Percentiles rank a stretch among this genome's conserved stretches.
These are phyloP conservation scores for Peucedramus taeniatus DNA, from an alignment of 2,113 vertebrate species.

Conservation along the genomic window DNA sequence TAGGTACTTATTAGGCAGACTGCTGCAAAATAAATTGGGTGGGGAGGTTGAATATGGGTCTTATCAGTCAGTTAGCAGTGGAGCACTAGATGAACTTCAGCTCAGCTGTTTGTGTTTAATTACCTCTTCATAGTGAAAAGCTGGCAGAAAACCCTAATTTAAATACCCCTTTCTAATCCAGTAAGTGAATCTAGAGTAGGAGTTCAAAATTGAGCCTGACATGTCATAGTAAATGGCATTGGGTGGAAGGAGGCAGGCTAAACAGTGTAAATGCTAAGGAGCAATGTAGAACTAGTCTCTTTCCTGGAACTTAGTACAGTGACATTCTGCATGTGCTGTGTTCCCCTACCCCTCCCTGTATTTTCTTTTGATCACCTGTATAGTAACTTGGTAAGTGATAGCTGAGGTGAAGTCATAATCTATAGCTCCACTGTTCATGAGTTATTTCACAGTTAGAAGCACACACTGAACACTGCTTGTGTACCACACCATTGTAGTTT, in stretches of 20 bases:
- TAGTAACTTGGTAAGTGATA: neutral
- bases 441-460: neutral
- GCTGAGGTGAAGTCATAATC: neutral
- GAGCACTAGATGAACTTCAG: neutral
- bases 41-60: neutral
- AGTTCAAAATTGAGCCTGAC: neutral
- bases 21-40: neutral
- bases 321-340: neutral
- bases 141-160: neutral
- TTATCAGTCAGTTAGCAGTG: neutral
- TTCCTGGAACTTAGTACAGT: neutral
- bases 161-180: neutral
- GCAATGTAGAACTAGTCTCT: neutral
- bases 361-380: neutral
- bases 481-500: neutral
- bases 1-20: neutral
- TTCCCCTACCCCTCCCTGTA: neutral
- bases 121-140: neutral
- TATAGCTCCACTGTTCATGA: fast-evolving
- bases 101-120: neutral
- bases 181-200: neutral
- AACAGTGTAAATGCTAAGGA: neutral
- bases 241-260: neutral
- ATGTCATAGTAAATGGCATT: neutral
- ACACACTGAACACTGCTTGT: neutral